Evolutionary conservation across 2,113 vertebrate species (phyloP).

Genomic region (Megaleporinus macrocephalus): DNA sequence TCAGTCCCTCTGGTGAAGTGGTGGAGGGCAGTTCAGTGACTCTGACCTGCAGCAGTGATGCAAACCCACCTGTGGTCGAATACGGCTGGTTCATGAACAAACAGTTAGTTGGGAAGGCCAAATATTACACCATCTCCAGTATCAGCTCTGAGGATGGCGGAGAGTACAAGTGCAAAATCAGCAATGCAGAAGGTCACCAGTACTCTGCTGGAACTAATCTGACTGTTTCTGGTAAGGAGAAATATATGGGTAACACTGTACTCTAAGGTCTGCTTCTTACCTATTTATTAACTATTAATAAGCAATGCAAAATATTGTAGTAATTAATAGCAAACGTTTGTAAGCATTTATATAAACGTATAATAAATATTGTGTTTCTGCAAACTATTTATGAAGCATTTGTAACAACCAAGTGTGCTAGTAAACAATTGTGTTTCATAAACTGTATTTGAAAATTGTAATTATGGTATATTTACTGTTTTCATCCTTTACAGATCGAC

Average conservation of each 20-base stretch:
- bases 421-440: too few species aligned
- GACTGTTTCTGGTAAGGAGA: not conserved
- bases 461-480: too few species aligned
- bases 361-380: too few species aligned
- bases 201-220: not conserved
- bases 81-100: not conserved
- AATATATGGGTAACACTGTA: too few species aligned
- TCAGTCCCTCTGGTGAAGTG: not conserved
- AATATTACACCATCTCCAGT: not conserved
- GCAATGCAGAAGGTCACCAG: not conserved
- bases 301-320: too few species aligned
- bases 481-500: not conserved
- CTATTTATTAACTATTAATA: too few species aligned
- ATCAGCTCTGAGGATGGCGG: not conserved
- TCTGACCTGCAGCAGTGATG: constrained; percentile 7
- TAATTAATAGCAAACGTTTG: too few species aligned
- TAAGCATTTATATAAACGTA: too few species aligned
- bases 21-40: constrained; percentile 1
- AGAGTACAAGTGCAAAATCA: constrained; percentile 24
- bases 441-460: too few species aligned
- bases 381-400: too few species aligned
- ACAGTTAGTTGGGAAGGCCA: not conserved
- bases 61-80: not conserved
- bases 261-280: too few species aligned
- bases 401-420: too few species aligned